Evolutionary conservation across 2,797 vertebrate species (phyloP).

Genomic region (Rachycentron canadum): DNA sequence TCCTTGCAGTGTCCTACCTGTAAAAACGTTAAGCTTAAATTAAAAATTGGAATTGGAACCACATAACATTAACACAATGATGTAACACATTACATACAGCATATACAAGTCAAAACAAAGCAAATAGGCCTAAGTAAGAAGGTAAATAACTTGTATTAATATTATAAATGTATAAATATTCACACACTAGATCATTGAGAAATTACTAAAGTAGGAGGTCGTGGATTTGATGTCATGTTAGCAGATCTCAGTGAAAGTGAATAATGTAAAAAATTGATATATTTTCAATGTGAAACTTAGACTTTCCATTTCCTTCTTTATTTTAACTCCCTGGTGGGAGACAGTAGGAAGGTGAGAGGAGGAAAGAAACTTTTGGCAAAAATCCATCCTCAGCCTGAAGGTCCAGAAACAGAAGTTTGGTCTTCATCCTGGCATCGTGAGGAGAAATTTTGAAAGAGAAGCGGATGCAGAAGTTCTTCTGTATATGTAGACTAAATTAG

Average conservation of each 20-base stretch:
- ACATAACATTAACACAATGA: neutral
- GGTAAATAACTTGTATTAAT: too few relatives aligned
- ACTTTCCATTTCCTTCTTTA: constrained; percentile 41
- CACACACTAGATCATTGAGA: neutral
- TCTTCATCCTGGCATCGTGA: constrained; percentile 12
- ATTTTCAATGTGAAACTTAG: constrained; percentile 34
- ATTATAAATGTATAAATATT: neutral
- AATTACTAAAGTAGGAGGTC: neutral
- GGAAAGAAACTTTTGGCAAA: constrained; percentile 37
- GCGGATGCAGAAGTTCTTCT: constrained; percentile 9
- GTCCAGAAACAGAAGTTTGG: constrained; percentile 43
- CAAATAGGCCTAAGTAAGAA: neutral
- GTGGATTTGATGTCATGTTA: too few relatives aligned
- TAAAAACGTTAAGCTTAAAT: neutral
- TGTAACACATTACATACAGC: neutral
- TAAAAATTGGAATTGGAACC: neutral
- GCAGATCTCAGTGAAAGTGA: neutral
- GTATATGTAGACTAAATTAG: constrained; percentile 24
- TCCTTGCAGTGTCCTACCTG: neutral
- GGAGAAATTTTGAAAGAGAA: constrained; percentile 36
- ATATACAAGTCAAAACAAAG: neutral
- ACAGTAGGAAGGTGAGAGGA: constrained; percentile 40
- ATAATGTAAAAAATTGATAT: neutral
- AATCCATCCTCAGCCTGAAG: constrained; percentile 34
- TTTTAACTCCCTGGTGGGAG: constrained; percentile 52